Evolutionary conservation across 2,888 invertebrate species (phyloP).

Genomic region (Callyntrura sp.): DNA sequence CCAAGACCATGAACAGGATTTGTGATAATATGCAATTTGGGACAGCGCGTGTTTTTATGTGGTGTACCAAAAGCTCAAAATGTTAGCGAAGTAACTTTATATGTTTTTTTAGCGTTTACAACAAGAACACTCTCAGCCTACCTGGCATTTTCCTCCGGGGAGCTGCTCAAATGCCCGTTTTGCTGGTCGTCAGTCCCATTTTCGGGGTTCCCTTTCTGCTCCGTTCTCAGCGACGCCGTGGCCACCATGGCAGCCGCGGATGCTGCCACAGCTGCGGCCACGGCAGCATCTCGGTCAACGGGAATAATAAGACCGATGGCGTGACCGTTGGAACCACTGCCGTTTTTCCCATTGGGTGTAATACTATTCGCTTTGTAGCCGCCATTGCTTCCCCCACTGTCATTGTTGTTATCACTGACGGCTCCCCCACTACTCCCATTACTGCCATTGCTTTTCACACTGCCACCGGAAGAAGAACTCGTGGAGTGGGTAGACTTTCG

Average conservation of each 20-base stretch:
- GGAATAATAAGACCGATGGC: slow-evolving; percentile 32
- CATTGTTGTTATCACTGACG: background rate
- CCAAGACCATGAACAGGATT: too few species aligned
- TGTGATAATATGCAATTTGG: too few species aligned
- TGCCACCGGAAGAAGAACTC: slow-evolving; percentile 45
- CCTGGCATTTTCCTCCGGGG: slow-evolving; percentile 58
- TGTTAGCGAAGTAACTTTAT: too few species aligned
- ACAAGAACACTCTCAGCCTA: too few species aligned
- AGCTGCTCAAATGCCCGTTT: slow-evolving; percentile 45
- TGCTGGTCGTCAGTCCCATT: background rate
- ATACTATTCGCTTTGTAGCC: background rate
- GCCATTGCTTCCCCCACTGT: background rate
- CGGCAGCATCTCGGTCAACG: slow-evolving; percentile 50
- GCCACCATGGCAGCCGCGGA: slow-evolving; percentile 47
- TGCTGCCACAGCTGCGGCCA: slow-evolving; percentile 65
- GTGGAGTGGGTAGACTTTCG: slow-evolving; percentile 56
- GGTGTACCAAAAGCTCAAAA: too few species aligned
- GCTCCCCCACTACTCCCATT: background rate
- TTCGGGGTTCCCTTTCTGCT: slow-evolving; percentile 8
- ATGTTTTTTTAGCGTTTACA: too few species aligned
- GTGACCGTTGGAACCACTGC: background rate
- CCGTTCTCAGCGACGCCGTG: slow-evolving; percentile 6
- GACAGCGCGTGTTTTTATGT: too few species aligned
- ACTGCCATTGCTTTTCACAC: slow-evolving; percentile 60
- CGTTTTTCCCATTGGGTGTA: background rate